Conservation (phyloP, 1,140 invertebrate genomes). For the Leptinotarsa lineolata region DNA sequence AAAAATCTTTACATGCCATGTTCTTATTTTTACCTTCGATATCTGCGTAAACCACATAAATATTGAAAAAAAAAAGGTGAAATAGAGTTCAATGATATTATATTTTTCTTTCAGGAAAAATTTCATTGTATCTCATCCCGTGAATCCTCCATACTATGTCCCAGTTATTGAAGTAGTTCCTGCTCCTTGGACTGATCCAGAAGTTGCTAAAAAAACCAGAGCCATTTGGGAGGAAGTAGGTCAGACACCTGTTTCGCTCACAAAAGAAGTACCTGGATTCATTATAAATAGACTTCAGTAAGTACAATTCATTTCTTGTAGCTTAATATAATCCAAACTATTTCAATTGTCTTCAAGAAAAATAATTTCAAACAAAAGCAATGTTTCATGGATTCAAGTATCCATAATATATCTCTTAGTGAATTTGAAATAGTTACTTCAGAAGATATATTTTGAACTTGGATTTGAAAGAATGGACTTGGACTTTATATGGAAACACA, state of each 20-base stretch:
- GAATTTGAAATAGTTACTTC: no score
- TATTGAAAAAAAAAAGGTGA: not conserved
- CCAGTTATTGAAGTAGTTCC: slow-evolving; percentile 93
- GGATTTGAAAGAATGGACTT: no score
- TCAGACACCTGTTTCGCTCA: slow-evolving; percentile 84
- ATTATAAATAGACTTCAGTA: slow-evolving; percentile 92
- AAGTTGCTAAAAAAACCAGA: slow-evolving; percentile 64
- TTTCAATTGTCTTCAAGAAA: not conserved
- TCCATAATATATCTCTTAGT: no score
- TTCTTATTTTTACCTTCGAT: not conserved
- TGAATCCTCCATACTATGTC: slow-evolving; percentile 96
- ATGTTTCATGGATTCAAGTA: no score
- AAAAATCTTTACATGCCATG: no score
- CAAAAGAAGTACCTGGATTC: slow-evolving; percentile 89
- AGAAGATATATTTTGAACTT: no score
- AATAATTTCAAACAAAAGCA: not conserved
- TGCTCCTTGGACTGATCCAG: slow-evolving; percentile 82
- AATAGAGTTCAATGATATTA: no score
- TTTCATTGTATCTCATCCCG: slow-evolving; percentile 81
- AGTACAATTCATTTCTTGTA: slow-evolving; percentile 45
- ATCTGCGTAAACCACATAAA: not conserved
- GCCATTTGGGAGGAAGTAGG: slow-evolving; percentile 86
- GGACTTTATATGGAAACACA: no score
- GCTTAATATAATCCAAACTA: no score
- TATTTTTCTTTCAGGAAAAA: slow-evolving; percentile 44